Evolutionary conservation across 2,797 vertebrate species (phyloP).

Genomic region (Ceryle rudis): DNA sequence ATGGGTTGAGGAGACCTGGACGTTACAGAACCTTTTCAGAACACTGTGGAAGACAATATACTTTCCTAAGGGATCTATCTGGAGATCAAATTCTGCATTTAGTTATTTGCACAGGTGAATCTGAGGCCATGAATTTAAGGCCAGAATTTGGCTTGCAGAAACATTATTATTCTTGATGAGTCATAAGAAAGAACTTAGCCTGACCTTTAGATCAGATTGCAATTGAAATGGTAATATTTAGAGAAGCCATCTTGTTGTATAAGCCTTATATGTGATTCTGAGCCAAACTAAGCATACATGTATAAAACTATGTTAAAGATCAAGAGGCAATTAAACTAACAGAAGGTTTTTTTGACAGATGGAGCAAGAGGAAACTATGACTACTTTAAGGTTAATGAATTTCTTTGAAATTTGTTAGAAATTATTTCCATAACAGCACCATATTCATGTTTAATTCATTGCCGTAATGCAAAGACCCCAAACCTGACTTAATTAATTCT

Average conservation of each 20-base stretch:
- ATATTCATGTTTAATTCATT: background rate
- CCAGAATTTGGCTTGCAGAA: constrained; percentile 4
- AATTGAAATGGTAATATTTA: background rate
- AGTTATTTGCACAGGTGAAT: constrained; percentile 32
- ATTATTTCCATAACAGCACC: background rate
- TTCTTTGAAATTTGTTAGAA: background rate
- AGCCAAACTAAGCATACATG: background rate
- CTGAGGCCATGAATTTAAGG: background rate
- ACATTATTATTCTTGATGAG: background rate
- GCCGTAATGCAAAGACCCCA: background rate
- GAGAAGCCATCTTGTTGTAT: background rate
- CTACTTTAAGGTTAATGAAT: background rate
- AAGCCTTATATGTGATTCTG: background rate
- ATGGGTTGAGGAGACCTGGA: background rate
- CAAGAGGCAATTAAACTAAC: background rate
- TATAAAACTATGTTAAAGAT: background rate
- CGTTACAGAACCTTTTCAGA: background rate
- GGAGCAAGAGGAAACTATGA: background rate
- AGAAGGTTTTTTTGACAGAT: background rate
- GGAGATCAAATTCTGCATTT: background rate
- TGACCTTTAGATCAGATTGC: constrained; percentile 1
- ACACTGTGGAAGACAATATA: background rate
- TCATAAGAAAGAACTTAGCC: background rate
- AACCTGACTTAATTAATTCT: background rate
- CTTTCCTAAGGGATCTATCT: background rate